Evolutionary conservation across 2,113 vertebrate genomes (phyloP), one percentile per base, ranked within the genome.

Genomic region (Ariopsis seemanni): DNA sequence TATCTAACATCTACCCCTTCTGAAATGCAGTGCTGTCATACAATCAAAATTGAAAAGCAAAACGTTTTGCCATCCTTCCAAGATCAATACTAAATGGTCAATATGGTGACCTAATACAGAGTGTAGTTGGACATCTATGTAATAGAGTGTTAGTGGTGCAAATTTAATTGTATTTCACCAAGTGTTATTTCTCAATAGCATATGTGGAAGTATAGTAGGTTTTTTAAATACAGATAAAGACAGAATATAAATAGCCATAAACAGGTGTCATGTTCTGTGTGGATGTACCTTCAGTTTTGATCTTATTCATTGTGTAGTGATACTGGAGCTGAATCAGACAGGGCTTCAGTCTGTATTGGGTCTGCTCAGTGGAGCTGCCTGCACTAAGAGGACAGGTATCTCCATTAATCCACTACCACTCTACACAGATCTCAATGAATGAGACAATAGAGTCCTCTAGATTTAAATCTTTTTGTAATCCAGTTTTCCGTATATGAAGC

Each of bases 361-460:
- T 89, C 87, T 86, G 87, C 82, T 82, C 15, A 69, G 14, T 79
- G 69, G 80, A 93, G 85, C 1, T 30, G 88, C 81, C 71, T 91
- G 85, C 18, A 83, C 89, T 48, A 86, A 93, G 88, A 88, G 78
- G 93, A 95, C 94, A 93, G 93, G 93, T 93, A 93, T 94, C 93
- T 94, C 93, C 90, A 92, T 88, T 93, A 89, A 93, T 94, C 86
- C 90, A 81, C 17, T 53, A 15, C 10, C 52, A 89, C 85, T 92
- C 87, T 87, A 86, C 12, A 71, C 90, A 92, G 89, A 90, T 90
- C 91, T 88, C 84, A 67, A 74, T 85, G 69, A 88, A 93, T 87
- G 80, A 92, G 92, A 94, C 94, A 93, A 88, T 69, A 62, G 1
- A 87, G 88, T 89, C 89, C 91, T 91, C 90, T 89, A 83, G 89